Evolutionary conservation across 2,888 invertebrate genomes (phyloP), one percentile per base, ranked within the genome.

Genomic region (Plemyria rubiginata): DNA sequence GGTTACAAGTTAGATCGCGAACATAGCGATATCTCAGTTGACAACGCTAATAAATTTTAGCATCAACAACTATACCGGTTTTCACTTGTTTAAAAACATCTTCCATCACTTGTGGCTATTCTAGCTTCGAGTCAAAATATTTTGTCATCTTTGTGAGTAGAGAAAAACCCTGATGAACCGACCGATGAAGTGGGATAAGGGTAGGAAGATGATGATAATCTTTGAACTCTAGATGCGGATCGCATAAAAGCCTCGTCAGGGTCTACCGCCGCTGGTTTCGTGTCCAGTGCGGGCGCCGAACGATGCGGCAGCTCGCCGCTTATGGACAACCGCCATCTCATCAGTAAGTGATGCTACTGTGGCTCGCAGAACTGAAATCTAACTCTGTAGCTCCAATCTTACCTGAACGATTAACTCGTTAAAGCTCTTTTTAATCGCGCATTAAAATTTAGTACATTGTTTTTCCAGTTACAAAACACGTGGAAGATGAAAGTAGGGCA

Each of bases 391-490:
- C 36, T 38, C 11, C 11, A 38, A 38, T 38, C 36, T 38, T 11
- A 38, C 36, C 36, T 38, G 11, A 38, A 11, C 36, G 11, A 22
- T 22, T 22, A 22, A 22, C 22, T 22, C 22, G 22, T 22, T 22
- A 6, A 32, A 32, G 7, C 32, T 32, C 1, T 6, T 32, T n/a
- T 32, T 3, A 38, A 7, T 38, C 36, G 2, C 1, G 11, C 11
- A 11, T 38, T 11, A 38, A 38, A 11, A 38, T 8, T 8, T 1
- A 7, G 6, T 32, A 32, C 40, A 40, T 40, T 41, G 41, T 13
- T 41, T 13, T 13, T 46, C 4, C 69, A 80, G 79, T 72, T 0
- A 9, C 72, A 8, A 75, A 53, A 6, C 60, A 70, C 49, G 56
- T 56, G 1, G 57, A 68, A 8, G 70, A 71, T 0, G 73, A 73